phyloP scores from a whole-genome alignment of 2,797 vertebrate species.

The Anomalospiza imberbis region DNA sequence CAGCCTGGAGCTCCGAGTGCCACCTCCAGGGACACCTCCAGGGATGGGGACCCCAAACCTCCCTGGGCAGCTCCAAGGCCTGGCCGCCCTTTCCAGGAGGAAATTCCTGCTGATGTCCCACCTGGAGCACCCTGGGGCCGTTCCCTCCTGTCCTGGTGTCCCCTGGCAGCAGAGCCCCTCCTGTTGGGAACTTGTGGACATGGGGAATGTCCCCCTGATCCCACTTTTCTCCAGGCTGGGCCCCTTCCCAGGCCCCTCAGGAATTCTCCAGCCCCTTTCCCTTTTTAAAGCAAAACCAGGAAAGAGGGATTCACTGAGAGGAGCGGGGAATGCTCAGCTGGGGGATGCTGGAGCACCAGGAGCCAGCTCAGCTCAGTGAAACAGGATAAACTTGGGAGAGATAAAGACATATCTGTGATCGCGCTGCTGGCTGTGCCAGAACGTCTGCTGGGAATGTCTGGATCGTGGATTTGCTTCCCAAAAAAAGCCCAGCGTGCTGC shows the following conservation, averaged over 20 bases:
- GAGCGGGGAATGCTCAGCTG: neutral
- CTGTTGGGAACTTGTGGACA: no score
- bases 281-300: fast-evolving
- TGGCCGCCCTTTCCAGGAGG: neutral
- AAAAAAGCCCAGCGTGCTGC: neutral
- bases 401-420: neutral
- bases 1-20: neutral
- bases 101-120: neutral
- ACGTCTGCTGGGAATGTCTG: neutral
- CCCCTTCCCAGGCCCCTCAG: neutral
- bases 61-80: neutral
- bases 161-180: neutral
- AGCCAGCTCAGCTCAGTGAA: neutral
- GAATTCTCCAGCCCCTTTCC: neutral
- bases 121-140: neutral
- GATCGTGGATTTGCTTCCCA: neutral
- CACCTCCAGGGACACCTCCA: neutral
- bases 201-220: neutral
- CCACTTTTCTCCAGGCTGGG: neutral
- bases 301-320: neutral
- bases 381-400: neutral
- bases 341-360: neutral
- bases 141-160: neutral
- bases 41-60: neutral
- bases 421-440: neutral